Percentiles rank a stretch among this genome's conserved stretches.
Evolutionary conservation across 1,140 invertebrate genomes (phyloP).

Genomic region (Calliphora vicina): DNA sequence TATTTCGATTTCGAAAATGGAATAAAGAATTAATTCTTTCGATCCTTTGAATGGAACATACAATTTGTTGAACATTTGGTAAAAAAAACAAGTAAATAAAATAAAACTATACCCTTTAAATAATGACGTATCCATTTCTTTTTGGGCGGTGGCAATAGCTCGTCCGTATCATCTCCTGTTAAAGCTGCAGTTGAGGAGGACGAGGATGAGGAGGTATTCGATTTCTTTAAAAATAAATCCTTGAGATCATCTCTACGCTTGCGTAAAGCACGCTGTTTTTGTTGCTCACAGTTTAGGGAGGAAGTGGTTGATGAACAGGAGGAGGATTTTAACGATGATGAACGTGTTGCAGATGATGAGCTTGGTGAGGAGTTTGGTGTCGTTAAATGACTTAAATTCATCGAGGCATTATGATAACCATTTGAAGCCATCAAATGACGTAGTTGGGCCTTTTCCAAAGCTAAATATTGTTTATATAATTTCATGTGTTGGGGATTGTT

Average conservation of each 20-base stretch:
- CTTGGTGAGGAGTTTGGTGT: not conserved
- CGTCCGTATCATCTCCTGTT: not conserved
- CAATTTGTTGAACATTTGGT: too few relatives aligned
- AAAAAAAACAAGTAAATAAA: not conserved
- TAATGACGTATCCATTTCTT: slow-evolving; percentile 38
- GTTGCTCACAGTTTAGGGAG: not conserved
- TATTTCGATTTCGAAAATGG: too few relatives aligned
- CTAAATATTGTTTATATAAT: not conserved
- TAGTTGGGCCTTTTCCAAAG: not conserved
- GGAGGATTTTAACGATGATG: not conserved
- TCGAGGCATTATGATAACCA: not conserved
- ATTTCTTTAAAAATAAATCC: not conserved
- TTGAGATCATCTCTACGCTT: not conserved
- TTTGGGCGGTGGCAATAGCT: slow-evolving; percentile 30
- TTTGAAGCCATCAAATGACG: not conserved
- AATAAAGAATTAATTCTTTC: too few relatives aligned
- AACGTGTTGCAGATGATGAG: too few relatives aligned
- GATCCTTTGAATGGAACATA: too few relatives aligned
- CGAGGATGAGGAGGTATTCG: not conserved
- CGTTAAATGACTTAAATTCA: not conserved
- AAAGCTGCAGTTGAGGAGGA: not conserved
- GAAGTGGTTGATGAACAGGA: not conserved
- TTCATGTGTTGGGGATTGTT: not conserved
- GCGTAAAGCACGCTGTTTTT: not conserved
- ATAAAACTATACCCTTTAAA: slow-evolving; percentile 12